Evolutionary conservation across 1,140 invertebrate species (phyloP), one percentile per base, ranked within the genome.

Genomic region (Diploscapter pachys): DNA sequence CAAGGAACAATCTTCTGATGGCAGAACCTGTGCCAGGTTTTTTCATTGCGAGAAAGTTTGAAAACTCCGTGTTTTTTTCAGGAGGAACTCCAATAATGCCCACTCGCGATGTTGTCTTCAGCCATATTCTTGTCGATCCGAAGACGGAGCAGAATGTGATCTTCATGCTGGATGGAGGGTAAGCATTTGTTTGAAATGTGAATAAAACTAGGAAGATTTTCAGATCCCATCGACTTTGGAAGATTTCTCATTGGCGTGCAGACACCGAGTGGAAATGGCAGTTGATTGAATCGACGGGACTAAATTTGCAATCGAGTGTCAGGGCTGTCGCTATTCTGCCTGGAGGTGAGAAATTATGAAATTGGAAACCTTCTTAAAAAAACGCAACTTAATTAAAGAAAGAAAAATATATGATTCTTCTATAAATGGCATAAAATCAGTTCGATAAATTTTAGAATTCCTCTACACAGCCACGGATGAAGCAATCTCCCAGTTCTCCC

Each of bases 1-100:
- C 96, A 82, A 91, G 93, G 79, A 93, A 92, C 13, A 94, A 98
- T 88, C 93, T 95, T 6, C 87, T 97, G 72, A 96, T 97, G 94
- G 93, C 96, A 87, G 91, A 92, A 67, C 92, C 93, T 11, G 92
- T 95, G 93, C 85, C 52, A 51, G 9, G 31, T 82, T 83, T 63
- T 66, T 56, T 54, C 66, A 76, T 9, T 50, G 56, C 55, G n/a
- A 51, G 13, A 11, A 31, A 31, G 50, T 63, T 54, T 31, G 31
- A 31, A 31, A 31, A 31, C 31, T 31, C 31, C 31, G 31, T 31
- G 31, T 62, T 52, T 2, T 63, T 63, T 75, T 49, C 75, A 8
- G 78, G 74, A 86, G 92, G 92, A 79, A 92, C 91, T 83, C 93
- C 93, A 3, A 92, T 94, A 11, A 94, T 93, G 87, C 93, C 91